Evolutionary conservation across 2,797 vertebrate species (phyloP).

Genomic region (Takifugu ocellatus): DNA sequence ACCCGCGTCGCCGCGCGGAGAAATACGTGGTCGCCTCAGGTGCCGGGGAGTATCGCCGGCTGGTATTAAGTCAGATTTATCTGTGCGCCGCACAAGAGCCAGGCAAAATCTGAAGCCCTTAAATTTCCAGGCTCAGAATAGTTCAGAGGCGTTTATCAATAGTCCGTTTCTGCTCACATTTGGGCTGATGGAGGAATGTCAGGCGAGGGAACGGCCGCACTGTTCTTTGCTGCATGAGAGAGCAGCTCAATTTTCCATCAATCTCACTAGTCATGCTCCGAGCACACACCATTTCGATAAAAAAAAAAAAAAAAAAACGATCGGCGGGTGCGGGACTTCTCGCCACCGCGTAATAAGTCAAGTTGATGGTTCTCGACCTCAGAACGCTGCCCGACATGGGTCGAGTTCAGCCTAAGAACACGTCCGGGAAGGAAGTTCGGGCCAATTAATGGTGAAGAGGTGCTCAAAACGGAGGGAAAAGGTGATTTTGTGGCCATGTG

Average conservation of each 20-base stretch:
- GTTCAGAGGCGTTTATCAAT: slow-evolving; percentile 92
- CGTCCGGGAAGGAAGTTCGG: slow-evolving; percentile 17
- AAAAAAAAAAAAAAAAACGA: slow-evolving; percentile 21
- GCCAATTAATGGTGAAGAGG: slow-evolving; percentile 56
- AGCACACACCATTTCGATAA: slow-evolving; percentile 73
- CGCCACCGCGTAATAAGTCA: slow-evolving; percentile 46
- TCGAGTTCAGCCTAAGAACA: slow-evolving; percentile 19
- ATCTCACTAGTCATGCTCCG: slow-evolving; percentile 83
- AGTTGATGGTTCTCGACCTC: slow-evolving; percentile 34
- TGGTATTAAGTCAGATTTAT: slow-evolving; percentile 90
- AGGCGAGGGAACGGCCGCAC: slow-evolving; percentile 74
- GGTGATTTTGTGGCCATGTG: slow-evolving; percentile 12
- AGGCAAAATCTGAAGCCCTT: slow-evolving; percentile 83
- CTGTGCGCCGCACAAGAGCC: slow-evolving; percentile 79
- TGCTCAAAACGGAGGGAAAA: not conserved
- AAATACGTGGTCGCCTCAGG: slow-evolving; percentile 81
- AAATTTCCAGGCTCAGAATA: slow-evolving; percentile 84
- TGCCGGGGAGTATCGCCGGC: slow-evolving; percentile 81
- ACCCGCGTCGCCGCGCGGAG: slow-evolving; percentile 70
- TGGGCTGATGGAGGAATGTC: slow-evolving; percentile 66
- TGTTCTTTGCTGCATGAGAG: slow-evolving; percentile 79
- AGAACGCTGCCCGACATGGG: slow-evolving; percentile 18
- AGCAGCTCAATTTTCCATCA: slow-evolving; percentile 83
- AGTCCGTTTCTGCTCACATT: slow-evolving; percentile 80
- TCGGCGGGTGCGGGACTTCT: slow-evolving; percentile 63